phyloP scores from a whole-genome alignment of 2,113 vertebrate genomes.

The Hypomesus transpacificus region DNA sequence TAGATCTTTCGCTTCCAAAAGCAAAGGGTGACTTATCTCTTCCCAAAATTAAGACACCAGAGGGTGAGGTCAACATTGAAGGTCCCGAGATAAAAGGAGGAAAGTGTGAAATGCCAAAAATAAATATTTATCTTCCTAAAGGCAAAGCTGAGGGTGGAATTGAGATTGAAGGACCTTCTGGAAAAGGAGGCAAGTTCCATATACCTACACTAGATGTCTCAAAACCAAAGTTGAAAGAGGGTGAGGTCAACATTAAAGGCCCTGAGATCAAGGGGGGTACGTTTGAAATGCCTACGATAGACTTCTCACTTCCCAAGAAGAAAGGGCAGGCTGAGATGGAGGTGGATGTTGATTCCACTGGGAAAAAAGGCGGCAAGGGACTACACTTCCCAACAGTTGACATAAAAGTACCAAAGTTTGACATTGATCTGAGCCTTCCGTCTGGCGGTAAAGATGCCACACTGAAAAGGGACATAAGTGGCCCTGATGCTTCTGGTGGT shows the following conservation, averaged over 20 bases:
- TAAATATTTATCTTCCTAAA: slow-evolving; percentile 47
- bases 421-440: slow-evolving; percentile 54
- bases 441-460: slow-evolving; percentile 45
- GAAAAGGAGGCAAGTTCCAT: slow-evolving; percentile 22
- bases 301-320: slow-evolving; percentile 41
- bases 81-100: slow-evolving; percentile 39
- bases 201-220: slow-evolving; percentile 32
- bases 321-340: slow-evolving; percentile 7
- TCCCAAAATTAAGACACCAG: slow-evolving; percentile 34
- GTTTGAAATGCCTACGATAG: slow-evolving; percentile 51
- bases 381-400: slow-evolving; percentile 66
- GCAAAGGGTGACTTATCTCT: slow-evolving; percentile 1
- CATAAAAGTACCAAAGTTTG: slow-evolving; percentile 65
- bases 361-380: slow-evolving; percentile 37
- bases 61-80: slow-evolving; percentile 30
- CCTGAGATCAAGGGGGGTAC: slow-evolving; percentile 44
- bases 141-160: slow-evolving; percentile 24
- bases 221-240: slow-evolving; percentile 15
- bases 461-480: slow-evolving; percentile 21
- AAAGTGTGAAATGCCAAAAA: slow-evolving; percentile 51
- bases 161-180: slow-evolving; percentile 9
- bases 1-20: slow-evolving; percentile 22
- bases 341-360: slow-evolving; percentile 20
- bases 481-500: slow-evolving; percentile 26
- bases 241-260: slow-evolving; percentile 29